These are phyloP conservation scores for Poecile atricapillus DNA, from an alignment of 2,113 vertebrate genomes.

Conservation along the genomic window DNA sequence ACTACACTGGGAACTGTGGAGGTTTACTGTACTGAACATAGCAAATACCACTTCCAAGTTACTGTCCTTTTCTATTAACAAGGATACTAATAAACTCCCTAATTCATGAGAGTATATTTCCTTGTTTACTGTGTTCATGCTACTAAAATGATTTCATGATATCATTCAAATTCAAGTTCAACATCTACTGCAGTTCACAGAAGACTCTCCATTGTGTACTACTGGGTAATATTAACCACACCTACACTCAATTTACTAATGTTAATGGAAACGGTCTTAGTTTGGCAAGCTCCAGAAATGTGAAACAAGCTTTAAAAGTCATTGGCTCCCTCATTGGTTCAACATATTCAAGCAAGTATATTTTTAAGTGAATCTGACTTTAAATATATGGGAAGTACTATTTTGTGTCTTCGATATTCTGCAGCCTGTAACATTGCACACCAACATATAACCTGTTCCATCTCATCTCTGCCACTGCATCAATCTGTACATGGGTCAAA, in stretches of 20 bases:
- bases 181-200: background rate
- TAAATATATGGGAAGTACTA: background rate
- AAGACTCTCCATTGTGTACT: background rate
- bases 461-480: background rate
- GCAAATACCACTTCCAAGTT: background rate
- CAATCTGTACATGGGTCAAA: rapidly evolving
- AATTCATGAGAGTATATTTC: background rate
- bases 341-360: background rate
- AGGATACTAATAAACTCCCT: background rate
- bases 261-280: background rate
- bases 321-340: background rate
- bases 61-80: background rate
- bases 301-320: background rate
- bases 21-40: background rate
- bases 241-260: background rate
- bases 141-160: background rate
- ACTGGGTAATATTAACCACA: background rate
- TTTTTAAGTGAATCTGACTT: background rate
- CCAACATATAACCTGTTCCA: background rate
- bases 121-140: background rate
- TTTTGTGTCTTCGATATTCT: background rate
- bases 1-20: background rate
- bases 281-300: background rate
- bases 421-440: background rate
- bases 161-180: background rate